Conservation (phyloP, 2,113 vertebrate genomes). For the Gallinago media region DNA sequence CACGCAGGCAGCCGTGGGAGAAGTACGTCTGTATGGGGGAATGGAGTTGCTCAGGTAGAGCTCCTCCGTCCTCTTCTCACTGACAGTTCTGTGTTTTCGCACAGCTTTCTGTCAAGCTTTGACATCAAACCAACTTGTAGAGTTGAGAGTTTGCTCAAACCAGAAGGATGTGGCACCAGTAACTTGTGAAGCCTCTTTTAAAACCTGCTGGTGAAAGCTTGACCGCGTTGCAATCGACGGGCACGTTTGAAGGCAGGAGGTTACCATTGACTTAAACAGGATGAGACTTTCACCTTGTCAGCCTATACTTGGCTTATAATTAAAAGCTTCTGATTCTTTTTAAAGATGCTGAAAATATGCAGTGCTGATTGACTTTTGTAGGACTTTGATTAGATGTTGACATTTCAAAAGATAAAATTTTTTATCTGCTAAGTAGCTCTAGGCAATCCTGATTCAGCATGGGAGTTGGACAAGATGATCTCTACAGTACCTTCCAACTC, state of each 20-base stretch:
- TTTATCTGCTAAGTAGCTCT: not conserved
- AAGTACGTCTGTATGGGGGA: fast-evolving
- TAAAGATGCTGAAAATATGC: not conserved
- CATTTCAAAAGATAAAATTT: not conserved
- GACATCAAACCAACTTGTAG: not conserved
- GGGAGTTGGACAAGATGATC: no score
- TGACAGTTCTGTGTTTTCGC: not conserved
- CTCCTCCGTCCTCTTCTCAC: not conserved
- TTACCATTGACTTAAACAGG: not conserved
- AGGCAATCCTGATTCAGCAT: no score
- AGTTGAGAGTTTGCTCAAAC: not conserved
- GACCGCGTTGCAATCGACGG: not conserved
- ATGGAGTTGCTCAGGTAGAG: not conserved
- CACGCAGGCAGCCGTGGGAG: not conserved
- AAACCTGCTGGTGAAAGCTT: not conserved
- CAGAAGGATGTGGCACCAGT: not conserved
- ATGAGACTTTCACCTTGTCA: not conserved
- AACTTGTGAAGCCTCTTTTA: not conserved
- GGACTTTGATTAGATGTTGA: not conserved
- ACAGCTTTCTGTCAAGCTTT: not conserved
- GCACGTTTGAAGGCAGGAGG: not conserved
- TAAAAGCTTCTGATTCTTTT: not conserved
- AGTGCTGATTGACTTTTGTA: not conserved
- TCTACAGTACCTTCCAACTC: no score
- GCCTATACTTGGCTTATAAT: not conserved